Percentiles rank a stretch among this genome's conserved stretches.
phyloP scores from a whole-genome alignment of 2,113 vertebrate species.

The Sigmodon hispidus region DNA sequence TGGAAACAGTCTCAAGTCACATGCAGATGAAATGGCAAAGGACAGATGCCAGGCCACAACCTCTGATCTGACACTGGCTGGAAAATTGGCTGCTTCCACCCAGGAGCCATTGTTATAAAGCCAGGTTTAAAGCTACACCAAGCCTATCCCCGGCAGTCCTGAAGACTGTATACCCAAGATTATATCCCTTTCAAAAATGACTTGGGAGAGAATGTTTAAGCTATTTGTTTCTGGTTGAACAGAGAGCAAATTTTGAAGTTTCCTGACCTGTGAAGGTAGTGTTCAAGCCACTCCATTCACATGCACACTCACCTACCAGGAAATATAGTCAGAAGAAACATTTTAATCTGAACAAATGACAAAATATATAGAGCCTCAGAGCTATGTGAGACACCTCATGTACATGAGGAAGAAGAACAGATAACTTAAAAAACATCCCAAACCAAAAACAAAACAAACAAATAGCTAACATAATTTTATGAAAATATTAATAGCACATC shows the following conservation, averaged over 20 bases:
- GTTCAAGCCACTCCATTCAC: background rate
- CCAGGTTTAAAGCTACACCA: conserved; percentile 39
- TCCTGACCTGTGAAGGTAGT: background rate
- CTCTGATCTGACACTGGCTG: conserved; percentile 3
- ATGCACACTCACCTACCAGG: background rate
- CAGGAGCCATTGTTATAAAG: background rate
- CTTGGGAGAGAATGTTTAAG: conserved; percentile 10
- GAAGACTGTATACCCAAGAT: conserved; percentile 9
- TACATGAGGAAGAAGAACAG: background rate
- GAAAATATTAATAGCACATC: conserved; percentile 32
- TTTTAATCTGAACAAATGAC: background rate
- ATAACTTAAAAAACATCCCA: background rate
- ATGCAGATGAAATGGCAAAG: conserved; percentile 12
- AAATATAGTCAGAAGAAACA: background rate
- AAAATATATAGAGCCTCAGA: conserved; percentile 26
- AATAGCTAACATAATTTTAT: background rate
- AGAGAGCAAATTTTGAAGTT: background rate
- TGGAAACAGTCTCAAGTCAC: conserved; percentile 3
- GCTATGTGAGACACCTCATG: background rate
- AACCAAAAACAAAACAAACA: background rate
- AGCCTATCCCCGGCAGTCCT: background rate
- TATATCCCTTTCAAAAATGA: background rate
- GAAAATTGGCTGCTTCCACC: background rate
- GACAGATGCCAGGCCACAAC: background rate
- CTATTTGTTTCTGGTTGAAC: background rate